Base-by-base conservation (phyloP, 2,888 invertebrate genomes). In the Phrixothrix hirtus region DNA sequence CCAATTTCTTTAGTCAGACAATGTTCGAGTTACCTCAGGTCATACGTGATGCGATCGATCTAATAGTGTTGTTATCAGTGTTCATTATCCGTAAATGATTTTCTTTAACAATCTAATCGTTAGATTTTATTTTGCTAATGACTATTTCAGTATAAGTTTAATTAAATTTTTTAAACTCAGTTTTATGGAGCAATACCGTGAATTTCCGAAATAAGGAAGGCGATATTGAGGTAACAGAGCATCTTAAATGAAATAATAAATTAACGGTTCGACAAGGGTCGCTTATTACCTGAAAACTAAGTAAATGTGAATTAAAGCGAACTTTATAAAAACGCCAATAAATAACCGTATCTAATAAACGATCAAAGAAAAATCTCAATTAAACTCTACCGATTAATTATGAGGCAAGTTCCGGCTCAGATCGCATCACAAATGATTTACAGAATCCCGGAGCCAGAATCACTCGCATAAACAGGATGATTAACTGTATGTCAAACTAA, bases 401-500 rank as follows among this genome's bases (percentile, higher is more conserved):
- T 70, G 70, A 70, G 68, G 66, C 70, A 68, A 70, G 71, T 69
- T 69, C 68, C 68, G 70, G 69, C 66, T 66, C 69, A 56, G 55
- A 55, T 55, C 55, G 50, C 55, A 55, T 55, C 55, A 55, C 46
- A 45, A 39, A 55, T 71, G 72, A 73, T 71, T 72, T 71, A 72
- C 69, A 69, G 71, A 70, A 72, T 70, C 70, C 69, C 68, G 66
- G 67, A 67, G 68, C 64, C 63, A 67, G 68, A 73, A 70, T 72
- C 71, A 71, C 65, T 72, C 71, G 74, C 73, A 73, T 73, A 74
- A 74, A 74, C 73, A 72, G 71, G 65, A 74, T 74, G 74, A 74
- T 74, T 74, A 74, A 74, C 72, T 66, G 73, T 69, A 66, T 71
- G 72, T 74, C 74, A 73, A 73, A 74, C 73, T 73, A 73, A 72